Conservation (phyloP, 2,888 invertebrate species). For the Hypselothyrea guttata region DNA sequence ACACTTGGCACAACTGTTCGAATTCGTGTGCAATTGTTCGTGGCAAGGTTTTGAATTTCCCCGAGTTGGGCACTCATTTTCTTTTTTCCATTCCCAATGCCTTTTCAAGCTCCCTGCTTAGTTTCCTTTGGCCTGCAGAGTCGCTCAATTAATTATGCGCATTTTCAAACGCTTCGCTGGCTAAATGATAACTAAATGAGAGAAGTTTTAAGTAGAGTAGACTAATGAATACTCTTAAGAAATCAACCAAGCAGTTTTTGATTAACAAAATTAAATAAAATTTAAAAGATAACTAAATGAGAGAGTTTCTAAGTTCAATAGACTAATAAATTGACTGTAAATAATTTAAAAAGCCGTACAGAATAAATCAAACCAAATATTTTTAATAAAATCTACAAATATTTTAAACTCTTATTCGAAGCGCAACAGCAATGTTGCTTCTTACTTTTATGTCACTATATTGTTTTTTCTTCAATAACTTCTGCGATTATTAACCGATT, state of each 20-base stretch:
- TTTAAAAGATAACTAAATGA: too few species aligned
- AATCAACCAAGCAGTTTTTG: not conserved
- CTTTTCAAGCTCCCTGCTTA: not conserved
- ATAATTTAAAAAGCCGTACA: too few species aligned
- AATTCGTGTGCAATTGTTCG: slow-evolving; percentile 43
- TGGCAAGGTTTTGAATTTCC: slow-evolving; percentile 23
- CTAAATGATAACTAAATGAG: slow-evolving; percentile 41
- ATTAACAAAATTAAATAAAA: not conserved
- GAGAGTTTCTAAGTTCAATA: too few species aligned
- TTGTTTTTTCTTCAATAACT: too few species aligned
- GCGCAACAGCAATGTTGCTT: too few species aligned
- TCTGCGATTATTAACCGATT: too few species aligned
- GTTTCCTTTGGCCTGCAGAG: slow-evolving; percentile 17
- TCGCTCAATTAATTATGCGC: slow-evolving; percentile 58
- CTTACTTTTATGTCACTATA: too few species aligned
- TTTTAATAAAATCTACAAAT: too few species aligned
- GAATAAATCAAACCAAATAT: too few species aligned
- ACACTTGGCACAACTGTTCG: slow-evolving; percentile 36
- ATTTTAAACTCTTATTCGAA: too few species aligned
- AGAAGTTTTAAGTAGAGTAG: not conserved
- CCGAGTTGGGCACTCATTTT: slow-evolving; percentile 30
- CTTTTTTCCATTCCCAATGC: slow-evolving; percentile 1
- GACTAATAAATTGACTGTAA: too few species aligned
- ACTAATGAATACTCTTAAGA: not conserved
- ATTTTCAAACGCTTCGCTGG: slow-evolving; percentile 51